Percentiles rank a stretch among this genome's conserved stretches.
Evolutionary conservation across 2,113 vertebrate genomes (phyloP).

Genomic region (Phaethornis superciliosus): DNA sequence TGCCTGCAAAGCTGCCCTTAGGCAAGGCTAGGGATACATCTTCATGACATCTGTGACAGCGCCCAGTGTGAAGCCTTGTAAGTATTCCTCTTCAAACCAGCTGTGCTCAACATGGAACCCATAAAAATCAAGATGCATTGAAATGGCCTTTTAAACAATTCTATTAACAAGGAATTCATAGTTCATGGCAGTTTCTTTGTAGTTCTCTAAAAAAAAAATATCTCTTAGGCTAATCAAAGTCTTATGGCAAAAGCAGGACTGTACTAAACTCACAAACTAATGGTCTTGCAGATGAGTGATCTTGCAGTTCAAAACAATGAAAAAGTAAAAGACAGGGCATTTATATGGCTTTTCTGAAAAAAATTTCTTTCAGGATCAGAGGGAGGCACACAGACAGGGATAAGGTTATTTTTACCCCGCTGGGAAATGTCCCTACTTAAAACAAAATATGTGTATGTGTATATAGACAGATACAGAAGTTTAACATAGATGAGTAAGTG

Average conservation of each 20-base stretch:
- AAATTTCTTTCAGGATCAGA: background rate
- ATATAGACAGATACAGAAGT: background rate
- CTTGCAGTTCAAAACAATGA: slow-evolving; percentile 6
- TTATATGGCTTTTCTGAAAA: background rate
- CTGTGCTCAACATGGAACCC: accelerated
- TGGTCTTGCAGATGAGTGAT: background rate
- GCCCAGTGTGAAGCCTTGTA: background rate
- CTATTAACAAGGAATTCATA: background rate
- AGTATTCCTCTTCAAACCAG: background rate
- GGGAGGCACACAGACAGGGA: background rate
- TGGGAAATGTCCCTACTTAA: background rate
- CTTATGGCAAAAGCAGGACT: background rate
- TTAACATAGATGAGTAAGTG: background rate
- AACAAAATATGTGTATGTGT: background rate
- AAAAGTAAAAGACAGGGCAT: background rate
- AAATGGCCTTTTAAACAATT: background rate
- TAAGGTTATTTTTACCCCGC: background rate
- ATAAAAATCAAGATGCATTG: background rate
- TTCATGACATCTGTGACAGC: background rate
- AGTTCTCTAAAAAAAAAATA: background rate
- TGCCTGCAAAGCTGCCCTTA: background rate
- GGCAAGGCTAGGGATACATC: background rate
- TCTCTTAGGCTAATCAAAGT: background rate
- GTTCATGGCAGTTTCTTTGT: background rate
- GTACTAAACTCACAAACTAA: background rate